Evolutionary conservation across 2,113 vertebrate genomes (phyloP), one percentile per base, ranked within the genome.

Genomic region (Heterocephalus glaber): DNA sequence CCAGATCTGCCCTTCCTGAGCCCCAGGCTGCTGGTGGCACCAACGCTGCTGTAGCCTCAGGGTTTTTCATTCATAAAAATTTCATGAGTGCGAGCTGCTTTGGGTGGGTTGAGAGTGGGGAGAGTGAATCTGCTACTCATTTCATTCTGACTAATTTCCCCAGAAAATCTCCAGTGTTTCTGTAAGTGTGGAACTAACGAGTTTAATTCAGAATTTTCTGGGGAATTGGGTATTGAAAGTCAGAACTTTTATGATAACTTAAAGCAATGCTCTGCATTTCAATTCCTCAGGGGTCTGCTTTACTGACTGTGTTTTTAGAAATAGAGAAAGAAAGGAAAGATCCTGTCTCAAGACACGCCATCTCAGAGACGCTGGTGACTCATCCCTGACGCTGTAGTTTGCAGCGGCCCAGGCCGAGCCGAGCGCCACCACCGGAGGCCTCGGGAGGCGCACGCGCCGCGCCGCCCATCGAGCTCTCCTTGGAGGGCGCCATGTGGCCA

Each of bases 361-460:
- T 49, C 74, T 38, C 0, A 9, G 81, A 76, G 89, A 58, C n/a
- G 0, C 2, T 2, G 4, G 54, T 41, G 2, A 14, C 56, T 24
- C 24, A 1, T 54, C 84, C 35, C 72, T 38, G 58, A 49, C 24
- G 70, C 41, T 77, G 94, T n/a, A 4, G 20, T 66, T 14, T 0
- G 1, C 83, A 80, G 2, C 85, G 9, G 41, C 0, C 0, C 1
- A 0, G 0, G 30, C 0, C 0, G 22, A 44, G 6, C 83, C 61
- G 82, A 35, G 85, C 17, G 1, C 61, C 2, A 10, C 49, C 10
- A n/a, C 8, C 72, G 68, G 1, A 5, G 16, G 10, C 2, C 80
- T 74, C 33, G 0, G 0, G 47, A 26, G 54, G 76, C n/a, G 5
- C 0, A 0, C 0, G 0, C 0, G 0, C 13, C 9, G 7, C 44